Evolutionary conservation across 2,113 vertebrate genomes (phyloP).

Genomic region (Heterochromis multidens): DNA sequence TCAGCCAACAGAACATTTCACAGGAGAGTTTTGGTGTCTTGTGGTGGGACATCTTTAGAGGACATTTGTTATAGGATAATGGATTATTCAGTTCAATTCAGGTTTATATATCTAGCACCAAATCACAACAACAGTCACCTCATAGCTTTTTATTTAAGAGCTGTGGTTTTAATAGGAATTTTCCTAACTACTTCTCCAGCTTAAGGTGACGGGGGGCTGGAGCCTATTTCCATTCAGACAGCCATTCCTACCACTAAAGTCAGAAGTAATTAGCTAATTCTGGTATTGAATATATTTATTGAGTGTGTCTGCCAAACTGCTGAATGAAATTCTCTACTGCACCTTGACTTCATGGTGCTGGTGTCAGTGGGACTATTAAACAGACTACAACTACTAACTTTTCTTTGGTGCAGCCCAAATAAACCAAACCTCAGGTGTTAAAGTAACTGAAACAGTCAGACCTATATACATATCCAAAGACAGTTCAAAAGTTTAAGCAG

Average conservation of each 20-base stretch:
- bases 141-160: not conserved
- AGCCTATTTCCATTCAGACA: not conserved
- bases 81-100: not conserved
- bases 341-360: fast-evolving
- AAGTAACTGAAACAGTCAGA: not conserved
- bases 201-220: not conserved
- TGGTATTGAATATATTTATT: not conserved
- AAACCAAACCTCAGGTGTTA: fast-evolving
- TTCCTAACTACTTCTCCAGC: not conserved
- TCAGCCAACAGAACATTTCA: not conserved
- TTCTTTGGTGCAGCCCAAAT: not conserved
- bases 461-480: not conserved
- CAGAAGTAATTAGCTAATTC: not conserved
- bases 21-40: not conserved
- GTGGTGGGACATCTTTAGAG: not conserved
- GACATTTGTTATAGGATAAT: not conserved
- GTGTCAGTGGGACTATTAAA: not conserved
- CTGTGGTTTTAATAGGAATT: not conserved
- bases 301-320: too few species aligned
- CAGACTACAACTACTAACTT: not conserved
- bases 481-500: not conserved
- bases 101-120: not conserved
- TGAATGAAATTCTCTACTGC: not conserved
- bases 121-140: not conserved
- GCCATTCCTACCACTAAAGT: not conserved